phyloP scores from a whole-genome alignment of 2,888 invertebrate genomes.

The Spatulosminthurus flaviceps region DNA sequence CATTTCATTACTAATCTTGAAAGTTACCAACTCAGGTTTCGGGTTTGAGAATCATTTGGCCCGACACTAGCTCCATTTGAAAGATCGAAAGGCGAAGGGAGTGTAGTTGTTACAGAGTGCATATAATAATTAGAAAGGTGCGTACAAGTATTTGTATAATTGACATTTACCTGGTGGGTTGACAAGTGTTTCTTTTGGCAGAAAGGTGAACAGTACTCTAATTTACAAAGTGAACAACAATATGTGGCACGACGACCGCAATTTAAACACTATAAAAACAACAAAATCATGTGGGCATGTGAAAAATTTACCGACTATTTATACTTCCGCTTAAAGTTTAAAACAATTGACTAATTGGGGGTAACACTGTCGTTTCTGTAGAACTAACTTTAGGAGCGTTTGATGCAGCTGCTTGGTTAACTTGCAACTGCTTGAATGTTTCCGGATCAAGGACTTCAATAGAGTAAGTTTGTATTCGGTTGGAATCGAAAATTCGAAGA shows the following conservation, averaged over 20 bases:
- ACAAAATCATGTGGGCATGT: neutral
- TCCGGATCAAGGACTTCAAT: constrained; percentile 64
- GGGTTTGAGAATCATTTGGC: too few relatives aligned
- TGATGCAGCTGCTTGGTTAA: neutral
- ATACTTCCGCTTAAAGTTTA: constrained; percentile 24
- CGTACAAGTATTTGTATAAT: constrained; percentile 25
- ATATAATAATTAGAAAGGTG: too few relatives aligned
- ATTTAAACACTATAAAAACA: constrained; percentile 78
- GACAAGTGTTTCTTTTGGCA: constrained; percentile 92
- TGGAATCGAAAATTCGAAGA: constrained; percentile 63
- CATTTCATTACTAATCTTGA: too few relatives aligned
- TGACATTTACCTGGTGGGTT: constrained; percentile 75
- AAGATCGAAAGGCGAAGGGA: too few relatives aligned
- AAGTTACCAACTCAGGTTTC: too few relatives aligned
- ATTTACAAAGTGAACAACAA: constrained; percentile 85
- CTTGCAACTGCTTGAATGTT: constrained; percentile 59
- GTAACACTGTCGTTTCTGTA: constrained; percentile 38
- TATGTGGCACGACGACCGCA: constrained; percentile 88
- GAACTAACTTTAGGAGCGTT: constrained; percentile 44
- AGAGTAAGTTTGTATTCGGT: constrained; percentile 63
- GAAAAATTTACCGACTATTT: neutral
- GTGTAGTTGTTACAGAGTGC: too few relatives aligned
- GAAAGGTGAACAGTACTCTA: constrained; percentile 88
- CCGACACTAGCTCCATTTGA: too few relatives aligned
- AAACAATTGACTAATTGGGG: constrained; percentile 48